A percentile compares a stretch with the other conserved stretches of the same genome.
Evolutionary conservation across 2,888 invertebrate genomes (phyloP).

Genomic region (Pseudolycoriella hygida): DNA sequence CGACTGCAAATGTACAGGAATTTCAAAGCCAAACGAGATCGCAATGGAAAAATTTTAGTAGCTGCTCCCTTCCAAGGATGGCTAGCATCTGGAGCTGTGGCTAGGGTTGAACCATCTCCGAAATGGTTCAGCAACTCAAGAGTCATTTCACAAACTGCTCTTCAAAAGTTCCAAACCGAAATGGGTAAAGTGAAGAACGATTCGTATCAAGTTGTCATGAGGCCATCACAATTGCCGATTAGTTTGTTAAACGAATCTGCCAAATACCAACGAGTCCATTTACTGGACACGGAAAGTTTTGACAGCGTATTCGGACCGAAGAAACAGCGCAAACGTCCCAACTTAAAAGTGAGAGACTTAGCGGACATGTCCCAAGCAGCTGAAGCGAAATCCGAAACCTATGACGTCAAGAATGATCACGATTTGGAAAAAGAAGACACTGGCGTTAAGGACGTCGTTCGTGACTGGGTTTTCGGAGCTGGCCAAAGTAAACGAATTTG

Average conservation of each 20-base stretch:
- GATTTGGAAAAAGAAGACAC: slow-evolving; percentile 69
- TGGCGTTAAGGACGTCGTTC: slow-evolving; percentile 60
- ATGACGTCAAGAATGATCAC: slow-evolving; percentile 65
- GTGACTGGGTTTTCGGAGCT: slow-evolving; percentile 89
- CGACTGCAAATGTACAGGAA: slow-evolving; percentile 96
- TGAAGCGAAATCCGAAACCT: slow-evolving; percentile 52
- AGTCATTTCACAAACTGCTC: slow-evolving; percentile 80
- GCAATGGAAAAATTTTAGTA: slow-evolving; percentile 72
- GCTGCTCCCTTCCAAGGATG: slow-evolving; percentile 94
- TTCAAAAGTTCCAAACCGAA: slow-evolving; percentile 85
- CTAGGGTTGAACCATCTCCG: slow-evolving; percentile 91
- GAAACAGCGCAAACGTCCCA: slow-evolving; percentile 79
- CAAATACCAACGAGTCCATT: slow-evolving; percentile 79
- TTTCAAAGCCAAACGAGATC: slow-evolving; percentile 87
- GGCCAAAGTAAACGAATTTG: slow-evolving; percentile 95
- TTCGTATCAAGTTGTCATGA: slow-evolving; percentile 96
- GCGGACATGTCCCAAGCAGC: slow-evolving; percentile 58
- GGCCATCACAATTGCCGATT: slow-evolving; percentile 84
- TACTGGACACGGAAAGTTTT: slow-evolving; percentile 90
- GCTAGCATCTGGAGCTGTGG: slow-evolving; percentile 73
- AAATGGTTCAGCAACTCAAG: slow-evolving; percentile 99
- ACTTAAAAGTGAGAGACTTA: slow-evolving; percentile 54
- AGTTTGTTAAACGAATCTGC: slow-evolving; percentile 84
- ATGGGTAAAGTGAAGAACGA: slow-evolving; percentile 87
- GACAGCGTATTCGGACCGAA: slow-evolving; percentile 91